Evolutionary conservation across 2,888 invertebrate genomes (phyloP).

Genomic region (Odiellus spinosus): DNA sequence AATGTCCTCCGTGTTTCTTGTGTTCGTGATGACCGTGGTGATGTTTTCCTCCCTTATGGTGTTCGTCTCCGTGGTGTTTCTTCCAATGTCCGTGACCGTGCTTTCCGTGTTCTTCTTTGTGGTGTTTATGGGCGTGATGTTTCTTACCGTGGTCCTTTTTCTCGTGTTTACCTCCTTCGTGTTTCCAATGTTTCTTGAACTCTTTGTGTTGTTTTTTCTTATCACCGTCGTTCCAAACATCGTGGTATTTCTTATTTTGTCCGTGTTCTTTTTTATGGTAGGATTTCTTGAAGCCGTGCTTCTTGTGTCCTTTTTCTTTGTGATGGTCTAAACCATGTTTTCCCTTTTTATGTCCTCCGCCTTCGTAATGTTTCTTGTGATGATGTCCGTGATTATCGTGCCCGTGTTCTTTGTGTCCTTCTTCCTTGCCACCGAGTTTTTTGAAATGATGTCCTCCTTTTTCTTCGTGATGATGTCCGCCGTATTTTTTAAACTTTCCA

Average conservation of each 20-base stretch:
- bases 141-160: background rate
- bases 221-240: background rate
- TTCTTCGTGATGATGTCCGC: background rate
- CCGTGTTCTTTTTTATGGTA: background rate
- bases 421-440: background rate
- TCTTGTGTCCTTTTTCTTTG: background rate
- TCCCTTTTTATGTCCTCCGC: background rate
- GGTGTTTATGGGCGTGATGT: background rate
- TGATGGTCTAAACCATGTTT: background rate
- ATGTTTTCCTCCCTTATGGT: no score
- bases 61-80: no score
- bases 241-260: background rate
- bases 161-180: background rate
- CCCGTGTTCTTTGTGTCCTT: background rate
- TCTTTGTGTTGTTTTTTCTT: background rate
- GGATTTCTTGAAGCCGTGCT: background rate
- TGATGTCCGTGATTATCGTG: background rate
- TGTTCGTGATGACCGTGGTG: no score
- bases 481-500: background rate
- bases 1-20: no score
- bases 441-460: conserved; percentile 1
- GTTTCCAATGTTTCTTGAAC: background rate
- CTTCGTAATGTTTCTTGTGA: background rate
- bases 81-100: no score
- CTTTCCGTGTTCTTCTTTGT: no score